phyloP scores from a whole-genome alignment of 2,113 vertebrate species.

The Australoheros scitulus region DNA sequence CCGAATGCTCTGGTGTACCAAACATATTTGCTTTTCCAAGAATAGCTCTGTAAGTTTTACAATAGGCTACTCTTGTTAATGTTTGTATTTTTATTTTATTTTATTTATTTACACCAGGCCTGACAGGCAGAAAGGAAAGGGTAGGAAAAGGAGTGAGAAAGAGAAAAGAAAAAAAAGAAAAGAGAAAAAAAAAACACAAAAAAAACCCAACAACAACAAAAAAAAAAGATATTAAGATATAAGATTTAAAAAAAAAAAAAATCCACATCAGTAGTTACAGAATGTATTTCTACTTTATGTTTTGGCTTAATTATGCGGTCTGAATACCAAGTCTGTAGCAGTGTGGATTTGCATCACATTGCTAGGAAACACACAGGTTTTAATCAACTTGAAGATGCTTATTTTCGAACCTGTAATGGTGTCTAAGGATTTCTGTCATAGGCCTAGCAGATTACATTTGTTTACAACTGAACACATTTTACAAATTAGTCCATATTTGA shows the following conservation, averaged over 20 bases:
- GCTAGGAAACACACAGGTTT: neutral
- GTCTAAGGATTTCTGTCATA: neutral
- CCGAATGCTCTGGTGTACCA: too few species aligned
- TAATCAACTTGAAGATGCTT: fast-evolving
- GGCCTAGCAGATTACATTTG: neutral
- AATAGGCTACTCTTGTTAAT: too few species aligned
- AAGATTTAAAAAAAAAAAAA: neutral
- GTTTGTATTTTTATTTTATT: too few species aligned
- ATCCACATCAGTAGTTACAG: neutral
- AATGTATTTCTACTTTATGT: neutral
- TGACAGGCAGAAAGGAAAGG: too few species aligned
- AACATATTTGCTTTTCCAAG: too few species aligned
- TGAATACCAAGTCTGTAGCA: neutral
- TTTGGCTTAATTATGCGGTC: neutral
- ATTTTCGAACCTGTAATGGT: neutral
- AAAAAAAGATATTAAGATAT: too few species aligned
- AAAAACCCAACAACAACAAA: too few species aligned
- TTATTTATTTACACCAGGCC: too few species aligned
- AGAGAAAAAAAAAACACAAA: too few species aligned
- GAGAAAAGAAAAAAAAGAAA: too few species aligned
- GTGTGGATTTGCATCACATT: neutral
- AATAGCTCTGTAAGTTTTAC: too few species aligned
- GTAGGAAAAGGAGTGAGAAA: too few species aligned
- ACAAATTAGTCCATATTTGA: neutral
- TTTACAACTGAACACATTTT: neutral